Evolutionary conservation across 2,113 vertebrate species (phyloP), one percentile per base, ranked within the genome.

Genomic region (Paraplagusia blochii): DNA sequence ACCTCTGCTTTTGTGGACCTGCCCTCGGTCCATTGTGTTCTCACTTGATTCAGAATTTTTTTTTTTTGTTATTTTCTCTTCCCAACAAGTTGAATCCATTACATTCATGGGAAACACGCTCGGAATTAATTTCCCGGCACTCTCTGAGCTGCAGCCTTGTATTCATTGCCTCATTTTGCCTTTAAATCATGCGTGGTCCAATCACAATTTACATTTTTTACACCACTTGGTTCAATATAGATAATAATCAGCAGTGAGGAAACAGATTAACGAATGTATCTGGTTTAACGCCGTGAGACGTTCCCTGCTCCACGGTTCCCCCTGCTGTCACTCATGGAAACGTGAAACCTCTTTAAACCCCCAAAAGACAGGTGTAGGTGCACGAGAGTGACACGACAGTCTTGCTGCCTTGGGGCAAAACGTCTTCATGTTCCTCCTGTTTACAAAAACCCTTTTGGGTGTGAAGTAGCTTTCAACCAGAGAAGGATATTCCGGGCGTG

Each of bases 341-440:
- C 45, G 55, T 12, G 35, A 77, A 42, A 42, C 29, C 38, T 50
- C n/a, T 44, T 12, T 38, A 65, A 75, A 49, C 53, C 63, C 58
- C 51, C 48, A 58, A 46, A 46, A 38, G n/a, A 59, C 1, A 19
- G 54, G n/a, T 18, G 7, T 47, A 14, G 17, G 33, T 3, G 29
- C 14, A 11, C 48, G 38, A 62, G 46, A 66, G n/a, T 42, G 55
- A 49, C 48, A 59, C 58, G 35, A n/a, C 44, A 57, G 51, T 17
- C 45, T 62, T 50, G 44, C 40, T 58, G 74, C 67, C 64, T 61
- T 18, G 39, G 35, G 56, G 62, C 49, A 52, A 60, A 50, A 17
- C 58, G 54, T 67, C 58, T 63, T 63, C 22, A 53, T 69, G 54
- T 72, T 69, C 39, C 39, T 60, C 33, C 61, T 76, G 63, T 77